A percentile compares a stretch with the other conserved stretches of the same genome.
Conservation (phyloP, 1,140 invertebrate species). For the Dinothrombium tinctorium region DNA sequence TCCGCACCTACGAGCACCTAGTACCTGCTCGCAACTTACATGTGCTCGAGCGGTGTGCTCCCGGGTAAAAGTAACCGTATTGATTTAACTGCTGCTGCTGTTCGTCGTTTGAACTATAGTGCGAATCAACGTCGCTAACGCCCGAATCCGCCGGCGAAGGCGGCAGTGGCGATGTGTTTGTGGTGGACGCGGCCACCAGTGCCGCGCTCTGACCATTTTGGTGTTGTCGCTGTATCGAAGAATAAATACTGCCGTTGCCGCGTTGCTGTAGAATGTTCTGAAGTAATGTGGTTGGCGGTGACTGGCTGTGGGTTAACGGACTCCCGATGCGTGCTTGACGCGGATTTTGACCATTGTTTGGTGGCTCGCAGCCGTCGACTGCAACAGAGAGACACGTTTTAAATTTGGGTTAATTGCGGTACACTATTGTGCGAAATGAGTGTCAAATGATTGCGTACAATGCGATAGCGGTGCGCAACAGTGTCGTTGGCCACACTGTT, state of each 20-base stretch:
- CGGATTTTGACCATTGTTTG: constrained; percentile 4
- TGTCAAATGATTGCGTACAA: no score
- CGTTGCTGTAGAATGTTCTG: constrained; percentile 12
- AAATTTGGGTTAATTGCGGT: no score
- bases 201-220: not conserved
- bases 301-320: not conserved
- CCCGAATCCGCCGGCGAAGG: constrained; percentile 90
- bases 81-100: constrained; percentile 9
- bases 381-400: no score
- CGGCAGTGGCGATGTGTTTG: constrained; percentile 42
- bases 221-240: constrained; percentile 8
- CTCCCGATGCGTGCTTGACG: not conserved
- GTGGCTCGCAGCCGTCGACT: constrained; percentile 9
- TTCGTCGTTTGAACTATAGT: constrained; percentile 60
- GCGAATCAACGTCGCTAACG: constrained; percentile 84
- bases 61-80: constrained; percentile 9
- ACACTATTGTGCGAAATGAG: no score
- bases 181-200: not conserved
- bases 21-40: no score
- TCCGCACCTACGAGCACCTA: no score
- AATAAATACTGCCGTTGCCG: constrained; percentile 7
- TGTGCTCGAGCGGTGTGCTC: constrained; percentile 1
- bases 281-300: constrained; percentile 6
- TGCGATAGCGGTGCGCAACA: no score
- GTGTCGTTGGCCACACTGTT: no score